Evolutionary conservation across 2,888 invertebrate genomes (phyloP), one percentile per base, ranked within the genome.

Genomic region (Nesidiocoris tenuis): DNA sequence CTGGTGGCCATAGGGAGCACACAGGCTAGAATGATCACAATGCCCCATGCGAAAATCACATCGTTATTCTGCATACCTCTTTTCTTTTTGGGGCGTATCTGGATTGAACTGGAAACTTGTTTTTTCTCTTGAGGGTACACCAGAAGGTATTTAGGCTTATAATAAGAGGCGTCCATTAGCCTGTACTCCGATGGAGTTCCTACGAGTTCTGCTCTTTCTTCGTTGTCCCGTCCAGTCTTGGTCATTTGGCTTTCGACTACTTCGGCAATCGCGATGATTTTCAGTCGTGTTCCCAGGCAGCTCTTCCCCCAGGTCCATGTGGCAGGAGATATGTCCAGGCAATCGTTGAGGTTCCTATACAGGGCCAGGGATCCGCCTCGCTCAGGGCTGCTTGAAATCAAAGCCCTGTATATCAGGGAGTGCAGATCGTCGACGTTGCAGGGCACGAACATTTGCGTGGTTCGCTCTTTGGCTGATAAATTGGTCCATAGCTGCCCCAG

Each of bases 281-380:
- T 77, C 55, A 77, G 39, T 21, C 67, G 56, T 0, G 61, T 25
- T 64, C 77, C 77, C 55, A 77, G 16, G 5, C 23, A 24, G 55
- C 77, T 77, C 18, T 77, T 77, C 2, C 76, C 76, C 77, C 77
- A 77, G 1, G 74, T 63, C 76, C 76, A 76, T 7, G 54, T 18
- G 1, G 59, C 22, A 0, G 55, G 16, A 17, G 76, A 22, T 2
- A 12, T 18, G n/a, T 66, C 63, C 16, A 77, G 21, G 39, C 76
- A 76, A n/a, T 67, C 23, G 21, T 74, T 61, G 19, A 77, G 54
- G 54, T 76, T 74, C n/a, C 39, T 57, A 18, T 67, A 76, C 2
- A 77, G 24, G n/a, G 61, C n/a, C 1, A 76, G 21, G 0, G 72
- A 72, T 7, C 77, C 77, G 2, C 55, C 67, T n/a, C 55, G 61